Percentiles rank a stretch among this genome's conserved stretches.
Conservation (phyloP, 2,797 vertebrate species). For the Cyclopterus lumpus region DNA sequence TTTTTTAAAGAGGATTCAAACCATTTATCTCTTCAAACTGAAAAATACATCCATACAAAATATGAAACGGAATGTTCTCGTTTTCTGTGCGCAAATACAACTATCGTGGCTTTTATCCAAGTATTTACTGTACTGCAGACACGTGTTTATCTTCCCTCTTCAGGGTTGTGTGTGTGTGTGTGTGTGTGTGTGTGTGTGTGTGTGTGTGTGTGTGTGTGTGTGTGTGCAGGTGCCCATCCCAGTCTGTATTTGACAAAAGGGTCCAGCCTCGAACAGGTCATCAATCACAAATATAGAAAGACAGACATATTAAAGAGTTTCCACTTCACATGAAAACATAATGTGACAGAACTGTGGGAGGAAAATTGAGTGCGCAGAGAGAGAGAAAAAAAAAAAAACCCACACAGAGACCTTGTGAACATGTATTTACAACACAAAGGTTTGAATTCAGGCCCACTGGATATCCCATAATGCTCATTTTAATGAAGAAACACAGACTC, state of each 20-base stretch:
- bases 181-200: no score
- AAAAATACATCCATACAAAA: background rate
- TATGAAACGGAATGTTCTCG: background rate
- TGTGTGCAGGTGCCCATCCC: constrained; percentile 1
- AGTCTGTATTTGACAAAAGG: constrained; percentile 24
- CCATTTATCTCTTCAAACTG: constrained; percentile 9
- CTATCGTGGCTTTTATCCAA: background rate
- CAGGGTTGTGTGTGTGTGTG: background rate
- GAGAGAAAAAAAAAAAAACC: constrained; percentile 4
- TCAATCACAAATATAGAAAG: constrained; percentile 21
- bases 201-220: no score
- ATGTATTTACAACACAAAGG: constrained; percentile 6
- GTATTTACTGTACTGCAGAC: background rate
- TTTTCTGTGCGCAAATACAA: background rate
- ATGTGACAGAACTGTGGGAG: constrained; percentile 26
- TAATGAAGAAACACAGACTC: constrained; percentile 13
- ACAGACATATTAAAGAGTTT: no score
- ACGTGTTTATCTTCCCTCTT: background rate
- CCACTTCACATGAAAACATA: constrained; percentile 37
- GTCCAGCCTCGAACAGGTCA: constrained; percentile 22
- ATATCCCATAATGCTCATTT: constrained; percentile 22
- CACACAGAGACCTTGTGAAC: constrained; percentile 8
- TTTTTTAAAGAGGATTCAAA: background rate
- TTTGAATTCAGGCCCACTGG: background rate
- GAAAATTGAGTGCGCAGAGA: background rate